phyloP scores from a whole-genome alignment of 2,888 invertebrate species.

The Drosophila ezoana region DNA sequence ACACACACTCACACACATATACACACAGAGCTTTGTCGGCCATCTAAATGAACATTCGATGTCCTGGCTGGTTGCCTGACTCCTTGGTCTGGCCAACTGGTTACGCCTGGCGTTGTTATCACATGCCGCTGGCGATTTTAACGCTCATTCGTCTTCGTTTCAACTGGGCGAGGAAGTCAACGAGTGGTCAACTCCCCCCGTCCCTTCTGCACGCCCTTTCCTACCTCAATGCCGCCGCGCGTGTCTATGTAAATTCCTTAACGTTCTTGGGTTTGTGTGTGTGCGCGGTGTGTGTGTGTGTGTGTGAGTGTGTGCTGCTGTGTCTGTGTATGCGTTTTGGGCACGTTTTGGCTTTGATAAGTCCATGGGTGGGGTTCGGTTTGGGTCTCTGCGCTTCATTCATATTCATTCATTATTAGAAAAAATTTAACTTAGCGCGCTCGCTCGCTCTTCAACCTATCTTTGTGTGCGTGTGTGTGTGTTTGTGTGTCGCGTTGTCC shows the following conservation, averaged over 20 bases:
- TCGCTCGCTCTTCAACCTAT: constrained; percentile 36
- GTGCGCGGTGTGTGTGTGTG: constrained; percentile 2
- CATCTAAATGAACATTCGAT: constrained; percentile 78
- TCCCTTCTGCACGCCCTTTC: background rate
- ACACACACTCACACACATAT: constrained; percentile 17
- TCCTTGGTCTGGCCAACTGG: constrained; percentile 48
- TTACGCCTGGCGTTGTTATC: constrained; percentile 71
- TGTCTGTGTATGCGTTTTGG: constrained; percentile 61
- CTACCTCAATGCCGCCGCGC: constrained; percentile 47
- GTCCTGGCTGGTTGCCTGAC: constrained; percentile 55
- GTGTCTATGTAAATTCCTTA: constrained; percentile 75
- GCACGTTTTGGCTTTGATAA: constrained; percentile 79
- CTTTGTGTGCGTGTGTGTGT: constrained; percentile 37
- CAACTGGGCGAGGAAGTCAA: constrained; percentile 75
- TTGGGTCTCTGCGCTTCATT: constrained; percentile 68
- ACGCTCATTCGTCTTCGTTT: constrained; percentile 82
- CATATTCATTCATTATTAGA: constrained; percentile 83
- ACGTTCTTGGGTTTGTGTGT: constrained; percentile 10
- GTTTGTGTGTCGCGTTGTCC: constrained; percentile 61
- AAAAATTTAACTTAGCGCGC: constrained; percentile 65
- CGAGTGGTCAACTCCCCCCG: constrained; percentile 42
- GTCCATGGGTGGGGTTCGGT: constrained; percentile 55
- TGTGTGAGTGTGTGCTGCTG: constrained; percentile 16
- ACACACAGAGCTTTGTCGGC: constrained; percentile 15
- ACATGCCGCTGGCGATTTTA: constrained; percentile 76